Evolutionary conservation across 2,113 vertebrate genomes (phyloP).

Genomic region (Charina bottae): DNA sequence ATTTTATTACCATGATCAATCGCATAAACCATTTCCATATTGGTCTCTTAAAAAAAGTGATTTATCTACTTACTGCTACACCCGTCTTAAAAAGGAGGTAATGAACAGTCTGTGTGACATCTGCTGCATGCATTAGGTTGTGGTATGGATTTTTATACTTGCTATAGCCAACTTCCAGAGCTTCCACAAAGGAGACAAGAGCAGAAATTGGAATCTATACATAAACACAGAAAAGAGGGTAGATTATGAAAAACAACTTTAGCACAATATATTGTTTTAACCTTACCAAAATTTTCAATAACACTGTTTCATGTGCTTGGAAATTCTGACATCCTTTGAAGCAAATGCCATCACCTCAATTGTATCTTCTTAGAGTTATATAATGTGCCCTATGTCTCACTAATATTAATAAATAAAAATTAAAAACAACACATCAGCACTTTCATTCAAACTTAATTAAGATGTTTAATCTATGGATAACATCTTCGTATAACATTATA

Average conservation of each 20-base stretch:
- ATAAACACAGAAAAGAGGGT: constrained; percentile 39
- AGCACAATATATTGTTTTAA: background rate
- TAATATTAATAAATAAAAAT: background rate
- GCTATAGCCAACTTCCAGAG: constrained; percentile 94
- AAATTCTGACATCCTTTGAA: background rate
- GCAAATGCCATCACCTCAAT: background rate
- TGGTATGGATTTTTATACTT: constrained; percentile 99
- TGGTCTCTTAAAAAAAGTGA: constrained; percentile 17
- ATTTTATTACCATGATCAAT: background rate
- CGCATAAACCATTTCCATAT: background rate
- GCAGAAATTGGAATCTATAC: constrained; percentile 95
- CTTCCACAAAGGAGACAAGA: constrained; percentile 96
- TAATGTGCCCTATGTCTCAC: background rate
- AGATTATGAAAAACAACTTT: background rate
- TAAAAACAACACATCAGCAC: background rate
- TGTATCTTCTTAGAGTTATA: background rate
- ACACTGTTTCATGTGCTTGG: background rate
- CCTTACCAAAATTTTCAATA: background rate
- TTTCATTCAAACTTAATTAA: background rate
- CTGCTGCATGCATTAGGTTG: constrained; percentile 95
- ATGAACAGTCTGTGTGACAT: constrained; percentile 96
- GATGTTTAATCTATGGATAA: background rate
- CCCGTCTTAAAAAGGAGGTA: constrained; percentile 95
- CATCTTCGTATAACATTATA: background rate
- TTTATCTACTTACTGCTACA: constrained; percentile 83